Evolutionary conservation across 2,113 vertebrate genomes (phyloP), one percentile per base, ranked within the genome.

Genomic region (Thinocorus orbignyianus): DNA sequence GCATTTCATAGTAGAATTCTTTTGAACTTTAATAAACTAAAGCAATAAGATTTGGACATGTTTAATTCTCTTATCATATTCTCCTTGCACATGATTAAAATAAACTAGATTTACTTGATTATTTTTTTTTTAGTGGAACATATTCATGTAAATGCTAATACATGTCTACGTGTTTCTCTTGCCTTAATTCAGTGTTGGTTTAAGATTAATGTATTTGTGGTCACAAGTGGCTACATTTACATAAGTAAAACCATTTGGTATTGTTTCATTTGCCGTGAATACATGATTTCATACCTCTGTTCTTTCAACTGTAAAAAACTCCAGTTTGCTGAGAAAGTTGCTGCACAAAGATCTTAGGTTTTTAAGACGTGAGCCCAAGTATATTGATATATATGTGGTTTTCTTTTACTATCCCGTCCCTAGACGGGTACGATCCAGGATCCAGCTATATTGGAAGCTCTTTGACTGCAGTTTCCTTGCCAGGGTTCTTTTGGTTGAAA

Each of bases 331-430:
- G 37, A 81, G 60, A 78, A 71, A 74, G 7, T 46, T 26, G 22
- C 24, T 76, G 44, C 48, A 86, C 11, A 20, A 35, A 85, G 33
- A 33, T 46, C 7, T 52, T 82, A 22, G 2, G 17, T 79, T 83
- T 91, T 58, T 25, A 24, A 87, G 79, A 78, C 51, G 20, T 60
- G 19, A 44, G 10, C 6, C 12, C 16, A 48, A 17, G 12, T 55
- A 33, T 57, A 9, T 9, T 64, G 13, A 19, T 64, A 31, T 0
- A 1, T 64, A 13, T 14, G 4, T 35, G 17, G 25, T 13, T 44
- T 66, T 55, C 83, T 46, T 23, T 17, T 66, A 42, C 22, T 85
- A 1, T 73, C 17, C 8, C 3, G 23, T 73, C 9, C 25, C 28
- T 66, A 17, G 10, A 20, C 10, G 77, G 24, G 2, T 70, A 25